Evolutionary conservation across 2,888 invertebrate species (phyloP).

Genomic region (Drosophila mimetica): DNA sequence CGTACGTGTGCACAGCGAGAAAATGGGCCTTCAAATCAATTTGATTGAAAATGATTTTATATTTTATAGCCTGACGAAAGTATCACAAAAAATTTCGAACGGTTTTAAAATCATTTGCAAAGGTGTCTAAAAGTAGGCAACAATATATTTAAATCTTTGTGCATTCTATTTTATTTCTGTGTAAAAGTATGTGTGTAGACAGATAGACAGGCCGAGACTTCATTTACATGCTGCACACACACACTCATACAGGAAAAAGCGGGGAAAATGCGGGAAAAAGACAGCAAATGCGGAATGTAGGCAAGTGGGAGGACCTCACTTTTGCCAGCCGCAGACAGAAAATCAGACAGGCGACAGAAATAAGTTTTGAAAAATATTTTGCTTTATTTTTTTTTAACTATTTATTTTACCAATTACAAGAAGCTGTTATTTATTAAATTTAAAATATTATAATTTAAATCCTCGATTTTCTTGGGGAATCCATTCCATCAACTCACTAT

Average conservation of each 20-base stretch:
- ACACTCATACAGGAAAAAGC: background rate
- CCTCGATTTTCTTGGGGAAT: too few species aligned
- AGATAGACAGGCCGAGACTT: conserved; percentile 24
- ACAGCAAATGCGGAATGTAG: background rate
- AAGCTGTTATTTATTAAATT: too few species aligned
- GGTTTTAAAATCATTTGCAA: too few species aligned
- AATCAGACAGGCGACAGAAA: conserved; percentile 6
- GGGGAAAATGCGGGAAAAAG: background rate
- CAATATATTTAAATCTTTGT: too few species aligned
- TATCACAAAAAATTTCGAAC: background rate
- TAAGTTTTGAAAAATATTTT: too few species aligned
- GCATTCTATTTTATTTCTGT: background rate
- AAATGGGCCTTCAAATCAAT: background rate
- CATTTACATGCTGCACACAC: conserved; percentile 28
- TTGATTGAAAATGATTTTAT: background rate
- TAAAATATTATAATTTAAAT: too few species aligned
- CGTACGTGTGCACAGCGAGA: background rate
- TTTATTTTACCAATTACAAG: too few species aligned
- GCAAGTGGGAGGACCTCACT: background rate
- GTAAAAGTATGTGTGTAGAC: background rate
- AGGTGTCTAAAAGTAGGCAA: background rate
- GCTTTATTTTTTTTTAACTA: too few species aligned
- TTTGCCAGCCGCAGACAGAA: conserved; percentile 6
- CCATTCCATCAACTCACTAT: background rate
- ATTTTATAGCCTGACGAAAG: background rate